Evolutionary conservation across 2,113 vertebrate species (phyloP).

Genomic region (Sturnus vulgaris): DNA sequence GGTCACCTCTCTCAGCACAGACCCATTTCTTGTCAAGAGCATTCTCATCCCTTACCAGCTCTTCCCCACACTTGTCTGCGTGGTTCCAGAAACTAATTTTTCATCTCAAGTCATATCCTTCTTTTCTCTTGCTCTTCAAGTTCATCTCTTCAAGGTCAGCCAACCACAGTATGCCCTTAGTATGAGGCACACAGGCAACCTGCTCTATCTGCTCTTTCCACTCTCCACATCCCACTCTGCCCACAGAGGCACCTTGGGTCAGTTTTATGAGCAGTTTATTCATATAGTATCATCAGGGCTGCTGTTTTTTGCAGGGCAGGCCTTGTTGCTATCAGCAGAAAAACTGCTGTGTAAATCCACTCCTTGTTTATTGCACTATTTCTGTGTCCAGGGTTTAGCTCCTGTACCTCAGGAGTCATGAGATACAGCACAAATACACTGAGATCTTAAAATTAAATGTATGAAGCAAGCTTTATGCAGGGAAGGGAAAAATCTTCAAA

Average conservation of each 20-base stretch:
- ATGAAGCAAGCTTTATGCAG: background rate
- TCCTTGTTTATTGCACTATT: background rate
- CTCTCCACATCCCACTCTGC: background rate
- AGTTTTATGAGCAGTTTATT: background rate
- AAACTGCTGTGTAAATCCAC: background rate
- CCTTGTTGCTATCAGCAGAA: background rate
- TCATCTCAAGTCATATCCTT: background rate
- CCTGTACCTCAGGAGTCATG: rapidly evolving
- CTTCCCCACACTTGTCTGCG: background rate
- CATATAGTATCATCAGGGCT: rapidly evolving
- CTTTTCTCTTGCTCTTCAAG: background rate
- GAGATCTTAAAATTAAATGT: background rate
- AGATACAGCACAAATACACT: background rate
- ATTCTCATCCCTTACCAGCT: background rate
- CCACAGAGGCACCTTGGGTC: background rate
- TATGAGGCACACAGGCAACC: background rate
- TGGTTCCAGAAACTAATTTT: background rate
- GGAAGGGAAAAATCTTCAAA: background rate
- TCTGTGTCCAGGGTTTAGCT: background rate
- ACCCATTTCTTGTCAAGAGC: background rate
- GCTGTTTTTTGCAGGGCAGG: background rate
- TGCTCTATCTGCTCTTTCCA: background rate
- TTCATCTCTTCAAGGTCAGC: background rate
- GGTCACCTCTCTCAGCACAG: background rate
- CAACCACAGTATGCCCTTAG: background rate